A percentile compares a stretch with the other conserved stretches of the same genome.
Conservation (phyloP, 2,888 invertebrate genomes). For the Drosophila prostipennis region DNA sequence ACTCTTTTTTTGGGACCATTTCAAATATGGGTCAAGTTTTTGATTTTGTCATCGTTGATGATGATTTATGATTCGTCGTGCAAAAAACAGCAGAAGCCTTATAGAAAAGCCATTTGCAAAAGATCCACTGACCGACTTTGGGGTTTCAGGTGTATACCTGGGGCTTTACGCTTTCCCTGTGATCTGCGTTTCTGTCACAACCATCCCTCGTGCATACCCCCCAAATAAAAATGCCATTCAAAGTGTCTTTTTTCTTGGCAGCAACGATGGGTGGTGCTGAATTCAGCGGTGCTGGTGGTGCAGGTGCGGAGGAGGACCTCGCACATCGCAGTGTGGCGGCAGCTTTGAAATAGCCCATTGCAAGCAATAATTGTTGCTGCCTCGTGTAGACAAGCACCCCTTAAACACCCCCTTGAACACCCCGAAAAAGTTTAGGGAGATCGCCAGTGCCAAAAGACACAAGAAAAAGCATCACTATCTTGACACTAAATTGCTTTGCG, state of each 20-base stretch:
- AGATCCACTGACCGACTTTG: slow-evolving; percentile 38
- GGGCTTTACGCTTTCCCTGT: slow-evolving; percentile 18
- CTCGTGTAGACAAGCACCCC: slow-evolving; percentile 41
- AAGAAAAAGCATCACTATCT: slow-evolving; percentile 55
- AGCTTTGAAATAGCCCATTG: slow-evolving; percentile 74
- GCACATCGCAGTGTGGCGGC: slow-evolving; percentile 30
- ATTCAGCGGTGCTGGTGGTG: slow-evolving; percentile 4
- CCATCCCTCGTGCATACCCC: not conserved
- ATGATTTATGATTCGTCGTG: slow-evolving; percentile 36
- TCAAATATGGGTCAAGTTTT: slow-evolving; percentile 14
- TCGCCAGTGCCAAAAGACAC: slow-evolving; percentile 38
- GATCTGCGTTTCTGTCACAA: slow-evolving; percentile 20
- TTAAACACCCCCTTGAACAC: not conserved
- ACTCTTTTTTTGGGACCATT: too few relatives aligned
- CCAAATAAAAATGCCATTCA: slow-evolving; percentile 19
- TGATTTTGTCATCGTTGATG: slow-evolving; percentile 3
- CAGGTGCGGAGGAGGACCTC: slow-evolving; percentile 36
- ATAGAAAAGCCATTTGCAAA: slow-evolving; percentile 19
- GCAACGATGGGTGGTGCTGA: slow-evolving; percentile 10
- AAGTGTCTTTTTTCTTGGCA: slow-evolving; percentile 41
- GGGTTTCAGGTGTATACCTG: slow-evolving; percentile 4
- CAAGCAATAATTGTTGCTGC: slow-evolving; percentile 80
- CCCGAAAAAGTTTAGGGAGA: slow-evolving; percentile 17
- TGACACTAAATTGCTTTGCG: slow-evolving; percentile 80
- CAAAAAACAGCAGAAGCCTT: not conserved